Base-by-base conservation (phyloP, 2,888 invertebrate species). In the Pollenia labialis region DNA sequence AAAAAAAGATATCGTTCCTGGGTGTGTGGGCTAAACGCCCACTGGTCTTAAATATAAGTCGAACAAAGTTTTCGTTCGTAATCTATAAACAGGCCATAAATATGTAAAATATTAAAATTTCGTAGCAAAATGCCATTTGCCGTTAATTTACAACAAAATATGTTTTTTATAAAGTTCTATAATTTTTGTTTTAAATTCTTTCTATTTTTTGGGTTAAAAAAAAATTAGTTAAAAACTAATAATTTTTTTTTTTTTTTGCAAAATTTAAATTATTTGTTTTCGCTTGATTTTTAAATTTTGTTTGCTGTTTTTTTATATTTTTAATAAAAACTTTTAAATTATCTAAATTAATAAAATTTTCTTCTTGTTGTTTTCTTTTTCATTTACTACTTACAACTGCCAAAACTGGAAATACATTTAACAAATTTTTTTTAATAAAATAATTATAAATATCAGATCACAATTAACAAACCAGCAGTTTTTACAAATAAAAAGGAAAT, bases 281-380 rank as follows among this genome's bases (percentile, higher is more conserved):
- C 16, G 9, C 11, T 40, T 40, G 42, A 54, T 9, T 46, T 69
- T 69, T 10, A 4, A 7, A 46, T 46, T 50, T 75, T 60, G 10
- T 72, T 56, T 54, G n/a, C 18, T 10, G 23, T 7, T 9, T 9
- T 9, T 32, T 74, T 60, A 0, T 23, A 0, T n/a, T 72, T 46
- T 14, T 7, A 11, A 60, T 18, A 32, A 54, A 52, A 56, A 54
- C 42, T 14, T 4, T 6, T 14, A 32, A 42, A 64, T 18, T 16
- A 10, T 66, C 42, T n/a, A 76, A 77, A 72, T 72, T 83, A 56
- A 64, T 64, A 14, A 69, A 56, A 48, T 48, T 71, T 64, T 64
- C 18, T 71, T 72, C 23, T 81, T 66, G 23, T 84, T 84, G 62
- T 87, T 83, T 89, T 64, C n/a, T 42, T 87, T 89, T 89, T 89